Evolutionary conservation across 1,140 invertebrate species (phyloP), one percentile per base, ranked within the genome.

Genomic region (Drosophila ercepeae): DNA sequence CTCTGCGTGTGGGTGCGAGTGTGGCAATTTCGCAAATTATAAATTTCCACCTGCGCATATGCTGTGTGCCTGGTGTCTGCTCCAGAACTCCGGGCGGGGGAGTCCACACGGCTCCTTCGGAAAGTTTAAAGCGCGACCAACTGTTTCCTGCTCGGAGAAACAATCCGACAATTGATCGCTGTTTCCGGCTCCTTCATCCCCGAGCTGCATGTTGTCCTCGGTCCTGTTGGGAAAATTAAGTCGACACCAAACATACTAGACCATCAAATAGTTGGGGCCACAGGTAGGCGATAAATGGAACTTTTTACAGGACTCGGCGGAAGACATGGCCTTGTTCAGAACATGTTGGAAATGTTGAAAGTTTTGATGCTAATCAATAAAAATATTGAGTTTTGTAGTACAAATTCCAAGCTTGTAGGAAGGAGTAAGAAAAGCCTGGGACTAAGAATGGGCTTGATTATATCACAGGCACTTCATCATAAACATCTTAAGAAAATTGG

Each of bases 11-110:
- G 48, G 29, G 48, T 48, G 32, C 7, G n/a, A 45, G 39, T 52
- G 41, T 79, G 72, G 76, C 82, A 77, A 88, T 88, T 88, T 81
- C 48, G 68, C 77, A 86, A 86, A 86, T 88, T 86, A 86, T 86
- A 86, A 86, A 88, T 86, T 88, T 86, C 81, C 81, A 86, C 81
- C 81, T 88, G 81, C 73, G 29, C 75, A 86, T 86, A 54, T 86
- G 81, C 79, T 71, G 59, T 34, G 29, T 41, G 59, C 59, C 65
- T 42, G 55, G 18, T n/a, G 29, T 32, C 16, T 14, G 11, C 41
- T 51, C 21, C 4, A 4, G 21, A 21, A 21, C 2, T 21, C 21
- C 21, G 21, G 21, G 21, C 21, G 4, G 21, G 21, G 21, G 21
- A n/a, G n/a, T n/a, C n/a, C 58, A 64, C 48, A 61, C 72, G 67